These are phyloP conservation scores for Mus spicilegus DNA, from an alignment of 2,113 vertebrate species.

Conservation along the genomic window DNA sequence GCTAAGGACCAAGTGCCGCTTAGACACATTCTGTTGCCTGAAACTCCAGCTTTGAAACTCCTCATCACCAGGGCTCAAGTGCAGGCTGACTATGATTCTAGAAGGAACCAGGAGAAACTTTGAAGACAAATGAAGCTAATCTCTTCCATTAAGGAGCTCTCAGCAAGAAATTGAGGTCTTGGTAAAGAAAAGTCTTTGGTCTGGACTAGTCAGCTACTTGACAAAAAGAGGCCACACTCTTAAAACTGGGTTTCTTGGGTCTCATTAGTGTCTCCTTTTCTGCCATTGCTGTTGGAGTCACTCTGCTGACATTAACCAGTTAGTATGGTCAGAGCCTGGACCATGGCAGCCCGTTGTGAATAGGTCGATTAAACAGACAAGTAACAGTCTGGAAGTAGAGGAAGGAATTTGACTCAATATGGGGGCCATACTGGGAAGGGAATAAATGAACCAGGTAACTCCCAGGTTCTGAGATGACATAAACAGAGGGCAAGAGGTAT, in stretches of 20 bases:
- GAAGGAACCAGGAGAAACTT: background rate
- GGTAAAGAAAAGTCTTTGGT: background rate
- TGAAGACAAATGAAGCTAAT: background rate
- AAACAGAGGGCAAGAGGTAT: background rate
- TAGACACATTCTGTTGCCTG: background rate
- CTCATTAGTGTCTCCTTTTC: background rate
- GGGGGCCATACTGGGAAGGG: background rate
- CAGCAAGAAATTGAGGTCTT: background rate
- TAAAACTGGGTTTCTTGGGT: background rate
- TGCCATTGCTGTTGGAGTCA: background rate
- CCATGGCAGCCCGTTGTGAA: background rate
- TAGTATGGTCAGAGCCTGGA: background rate
- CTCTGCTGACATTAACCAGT: background rate
- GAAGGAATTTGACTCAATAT: background rate
- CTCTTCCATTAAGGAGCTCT: background rate
- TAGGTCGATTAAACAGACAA: background rate
- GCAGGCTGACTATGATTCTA: background rate
- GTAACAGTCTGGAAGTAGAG: background rate
- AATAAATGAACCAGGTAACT: background rate
- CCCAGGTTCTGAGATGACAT: background rate
- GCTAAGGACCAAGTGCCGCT: background rate
- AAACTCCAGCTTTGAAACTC: background rate
- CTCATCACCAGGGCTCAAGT: background rate
- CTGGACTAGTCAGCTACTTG: no score
- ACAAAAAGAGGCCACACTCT: background rate